These are phyloP conservation scores for Paramuricea clavata DNA, from an alignment of 92 coral and sea anemone genomes.

Conservation along the genomic window DNA sequence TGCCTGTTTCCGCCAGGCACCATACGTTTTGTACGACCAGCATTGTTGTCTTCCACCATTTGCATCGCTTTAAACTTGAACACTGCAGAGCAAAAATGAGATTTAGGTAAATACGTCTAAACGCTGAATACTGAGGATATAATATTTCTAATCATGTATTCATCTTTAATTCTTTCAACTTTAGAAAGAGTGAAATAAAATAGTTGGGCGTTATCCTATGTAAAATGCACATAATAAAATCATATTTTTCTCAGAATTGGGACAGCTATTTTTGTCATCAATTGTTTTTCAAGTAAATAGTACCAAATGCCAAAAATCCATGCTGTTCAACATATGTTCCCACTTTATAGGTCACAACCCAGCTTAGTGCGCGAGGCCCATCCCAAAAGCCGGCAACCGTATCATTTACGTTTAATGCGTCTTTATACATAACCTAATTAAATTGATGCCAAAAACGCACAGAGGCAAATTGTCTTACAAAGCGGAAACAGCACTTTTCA, in stretches of 20 bases:
- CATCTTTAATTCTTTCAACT: no score
- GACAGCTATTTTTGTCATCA: background rate
- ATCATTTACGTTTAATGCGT: background rate
- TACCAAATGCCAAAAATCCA: background rate
- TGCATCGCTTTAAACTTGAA: slow-evolving; percentile 26
- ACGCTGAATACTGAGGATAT: no score
- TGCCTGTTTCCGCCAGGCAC: background rate
- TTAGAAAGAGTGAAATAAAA: no score
- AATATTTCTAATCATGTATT: no score
- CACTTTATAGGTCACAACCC: background rate
- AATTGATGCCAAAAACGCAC: background rate
- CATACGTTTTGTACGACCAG: background rate
- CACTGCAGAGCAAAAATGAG: background rate
- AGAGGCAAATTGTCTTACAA: background rate
- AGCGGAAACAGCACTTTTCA: background rate
- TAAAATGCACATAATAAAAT: no score
- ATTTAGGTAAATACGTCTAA: no score
- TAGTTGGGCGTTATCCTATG: background rate
- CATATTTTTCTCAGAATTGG: background rate
- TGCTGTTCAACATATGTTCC: background rate
- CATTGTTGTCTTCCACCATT: background rate
- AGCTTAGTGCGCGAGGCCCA: background rate
- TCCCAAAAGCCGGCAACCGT: slow-evolving; percentile 2
- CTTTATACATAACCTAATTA: background rate
- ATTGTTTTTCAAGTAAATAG: background rate